These are phyloP conservation scores for Cherax destructor DNA, from an alignment of 1,140 invertebrate species.

Conservation along the genomic window DNA sequence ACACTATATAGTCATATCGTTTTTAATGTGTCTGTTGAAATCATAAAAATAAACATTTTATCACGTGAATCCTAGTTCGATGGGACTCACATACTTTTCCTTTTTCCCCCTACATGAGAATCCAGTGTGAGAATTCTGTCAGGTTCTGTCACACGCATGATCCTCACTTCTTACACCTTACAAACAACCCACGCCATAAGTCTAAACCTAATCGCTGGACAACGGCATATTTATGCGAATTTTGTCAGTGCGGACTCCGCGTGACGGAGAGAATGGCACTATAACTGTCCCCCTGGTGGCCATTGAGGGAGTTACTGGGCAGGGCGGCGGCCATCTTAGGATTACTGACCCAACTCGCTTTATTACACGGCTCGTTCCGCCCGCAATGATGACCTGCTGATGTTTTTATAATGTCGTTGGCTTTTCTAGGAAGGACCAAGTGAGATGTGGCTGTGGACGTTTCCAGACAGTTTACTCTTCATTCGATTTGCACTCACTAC, in stretches of 20 bases:
- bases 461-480: neutral
- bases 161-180: slow-evolving; percentile 14
- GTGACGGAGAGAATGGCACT: slow-evolving; percentile 64
- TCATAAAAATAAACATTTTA: no score
- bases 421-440: slow-evolving; percentile 32
- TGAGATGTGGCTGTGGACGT: slow-evolving; percentile 4
- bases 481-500: neutral
- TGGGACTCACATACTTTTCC: neutral
- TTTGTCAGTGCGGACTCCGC: slow-evolving; percentile 47
- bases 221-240: slow-evolving; percentile 68
- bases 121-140: neutral
- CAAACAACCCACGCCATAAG: slow-evolving; percentile 61
- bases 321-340: slow-evolving; percentile 65
- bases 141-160: slow-evolving; percentile 14
- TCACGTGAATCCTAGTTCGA: neutral
- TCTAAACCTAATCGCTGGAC: slow-evolving; percentile 58
- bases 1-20: no score
- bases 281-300: slow-evolving; percentile 67
- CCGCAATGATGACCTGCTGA: slow-evolving; percentile 63
- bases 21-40: no score
- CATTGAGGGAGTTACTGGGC: slow-evolving; percentile 64
- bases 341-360: slow-evolving; percentile 65
- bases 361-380: slow-evolving; percentile 64
- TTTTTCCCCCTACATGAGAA: neutral
- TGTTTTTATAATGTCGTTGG: slow-evolving; percentile 62